Percentiles rank a stretch among this genome's conserved stretches.
These are phyloP conservation scores for Hemicentrotus pulcherrimus DNA, from an alignment of 35 echinoderm and acorn worm genomes.

Conservation along the genomic window DNA sequence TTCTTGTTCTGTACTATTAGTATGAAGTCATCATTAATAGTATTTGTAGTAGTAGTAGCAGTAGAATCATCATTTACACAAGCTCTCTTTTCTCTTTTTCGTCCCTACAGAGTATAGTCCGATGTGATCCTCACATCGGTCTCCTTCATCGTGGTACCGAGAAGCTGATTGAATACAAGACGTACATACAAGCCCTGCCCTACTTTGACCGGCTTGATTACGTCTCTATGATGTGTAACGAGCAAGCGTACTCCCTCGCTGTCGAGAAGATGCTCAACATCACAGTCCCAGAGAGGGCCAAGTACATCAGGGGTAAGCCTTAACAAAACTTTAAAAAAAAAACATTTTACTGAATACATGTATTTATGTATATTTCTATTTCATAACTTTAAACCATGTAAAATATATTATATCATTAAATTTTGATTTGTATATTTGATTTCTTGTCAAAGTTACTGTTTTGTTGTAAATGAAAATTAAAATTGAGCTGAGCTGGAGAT, in stretches of 20 bases:
- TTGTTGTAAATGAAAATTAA: too few species aligned
- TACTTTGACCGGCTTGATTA: conserved; percentile 98
- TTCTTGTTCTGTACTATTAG: too few species aligned
- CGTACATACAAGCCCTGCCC: conserved; percentile 92
- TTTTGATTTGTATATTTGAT: too few species aligned
- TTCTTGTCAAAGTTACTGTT: too few species aligned
- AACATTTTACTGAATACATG: too few species aligned
- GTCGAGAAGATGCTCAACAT: conserved; percentile 96
- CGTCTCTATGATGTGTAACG: conserved; percentile 99
- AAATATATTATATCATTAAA: too few species aligned
- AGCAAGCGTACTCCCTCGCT: conserved; percentile 93
- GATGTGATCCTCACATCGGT: conserved; percentile 94
- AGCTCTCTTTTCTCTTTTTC: background rate
- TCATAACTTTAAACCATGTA: too few species aligned
- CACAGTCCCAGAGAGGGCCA: conserved; percentile 85
- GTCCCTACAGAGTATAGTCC: conserved; percentile 71
- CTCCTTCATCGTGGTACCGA: conserved; percentile 93
- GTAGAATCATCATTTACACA: too few species aligned
- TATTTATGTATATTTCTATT: too few species aligned
- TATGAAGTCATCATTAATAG: too few species aligned
- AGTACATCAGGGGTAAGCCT: conserved; percentile 85
- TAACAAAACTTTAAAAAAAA: background rate
- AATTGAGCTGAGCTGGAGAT: too few species aligned
- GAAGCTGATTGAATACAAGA: conserved; percentile 99
- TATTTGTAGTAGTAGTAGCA: too few species aligned